phyloP scores from a whole-genome alignment of 2,797 vertebrate species.

The Chloroceryle inda region DNA sequence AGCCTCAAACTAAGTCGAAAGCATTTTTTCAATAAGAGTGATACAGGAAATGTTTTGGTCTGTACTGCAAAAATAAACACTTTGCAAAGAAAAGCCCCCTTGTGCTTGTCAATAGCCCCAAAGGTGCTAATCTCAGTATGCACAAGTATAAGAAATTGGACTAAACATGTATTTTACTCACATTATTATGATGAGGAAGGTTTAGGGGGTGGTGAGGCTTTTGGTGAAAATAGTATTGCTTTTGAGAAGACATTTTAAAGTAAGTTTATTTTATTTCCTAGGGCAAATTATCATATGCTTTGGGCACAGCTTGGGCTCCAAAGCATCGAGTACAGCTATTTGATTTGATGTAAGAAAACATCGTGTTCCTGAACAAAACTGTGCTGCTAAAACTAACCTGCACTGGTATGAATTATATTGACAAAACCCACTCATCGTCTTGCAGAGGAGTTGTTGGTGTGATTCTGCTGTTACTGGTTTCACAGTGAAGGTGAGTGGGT shows the following conservation, averaged over 20 bases:
- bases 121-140: background rate
- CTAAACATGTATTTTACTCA: background rate
- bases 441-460: background rate
- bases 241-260: background rate
- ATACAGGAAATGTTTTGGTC: background rate
- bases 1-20: constrained; percentile 5
- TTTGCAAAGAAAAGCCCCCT: background rate
- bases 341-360: background rate
- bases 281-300: background rate
- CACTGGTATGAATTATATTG: background rate
- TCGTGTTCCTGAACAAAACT: background rate
- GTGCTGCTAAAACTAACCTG: background rate
- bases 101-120: background rate
- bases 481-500: background rate
- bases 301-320: background rate
- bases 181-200: background rate
- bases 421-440: background rate
- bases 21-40: background rate
- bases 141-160: background rate
- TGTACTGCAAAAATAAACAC: background rate
- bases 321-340: background rate
- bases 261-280: background rate
- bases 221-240: background rate
- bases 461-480: background rate
- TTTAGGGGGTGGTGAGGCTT: rapidly evolving